phyloP scores from a whole-genome alignment of 2,888 invertebrate genomes.

The Argyresthia goedartella region DNA sequence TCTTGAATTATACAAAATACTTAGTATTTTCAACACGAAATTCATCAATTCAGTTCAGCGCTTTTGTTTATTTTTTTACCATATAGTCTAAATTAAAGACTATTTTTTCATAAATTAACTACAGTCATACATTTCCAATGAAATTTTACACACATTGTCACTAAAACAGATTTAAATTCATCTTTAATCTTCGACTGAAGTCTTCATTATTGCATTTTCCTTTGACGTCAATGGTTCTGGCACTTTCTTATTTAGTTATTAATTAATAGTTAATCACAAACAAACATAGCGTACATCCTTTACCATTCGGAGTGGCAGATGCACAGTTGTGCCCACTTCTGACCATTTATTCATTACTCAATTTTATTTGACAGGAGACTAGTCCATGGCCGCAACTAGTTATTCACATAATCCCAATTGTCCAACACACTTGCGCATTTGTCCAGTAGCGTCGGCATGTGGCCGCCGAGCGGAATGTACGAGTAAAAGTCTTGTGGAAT shows the following conservation, averaged over 20 bases:
- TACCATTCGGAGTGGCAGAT: too few relatives aligned
- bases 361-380: too few relatives aligned
- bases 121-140: neutral
- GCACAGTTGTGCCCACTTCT: too few relatives aligned
- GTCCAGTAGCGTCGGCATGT: constrained; percentile 10
- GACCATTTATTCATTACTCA: too few relatives aligned
- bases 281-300: too few relatives aligned
- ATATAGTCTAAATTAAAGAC: neutral
- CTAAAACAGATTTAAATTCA: neutral
- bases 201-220: constrained; percentile 37
- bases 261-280: too few relatives aligned
- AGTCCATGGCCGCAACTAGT: neutral
- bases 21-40: constrained; percentile 6
- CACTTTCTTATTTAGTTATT: constrained; percentile 25
- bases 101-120: neutral
- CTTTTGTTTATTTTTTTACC: neutral
- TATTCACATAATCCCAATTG: constrained; percentile 1
- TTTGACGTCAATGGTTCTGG: constrained; percentile 48
- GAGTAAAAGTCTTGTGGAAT: constrained; percentile 13
- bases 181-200: constrained; percentile 19
- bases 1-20: constrained; percentile 1
- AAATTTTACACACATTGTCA: constrained; percentile 3
- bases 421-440: neutral
- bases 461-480: constrained; percentile 9
- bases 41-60: constrained; percentile 1